These are phyloP conservation scores for Gulo gulo DNA, from an alignment of 2,113 vertebrate species.

Conservation along the genomic window DNA sequence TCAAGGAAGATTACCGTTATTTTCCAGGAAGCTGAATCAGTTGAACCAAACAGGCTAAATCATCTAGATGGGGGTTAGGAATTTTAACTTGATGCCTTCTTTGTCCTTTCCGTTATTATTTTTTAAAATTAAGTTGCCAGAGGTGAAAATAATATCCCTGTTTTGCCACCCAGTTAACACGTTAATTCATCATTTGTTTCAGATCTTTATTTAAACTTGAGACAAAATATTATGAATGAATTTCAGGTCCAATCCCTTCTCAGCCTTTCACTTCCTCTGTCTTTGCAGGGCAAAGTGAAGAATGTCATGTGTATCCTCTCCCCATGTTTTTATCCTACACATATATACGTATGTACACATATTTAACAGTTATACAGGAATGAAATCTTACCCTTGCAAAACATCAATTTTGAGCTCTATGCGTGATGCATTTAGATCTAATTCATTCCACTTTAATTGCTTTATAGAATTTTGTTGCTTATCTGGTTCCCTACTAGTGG, in stretches of 20 bases:
- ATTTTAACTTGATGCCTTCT: not conserved
- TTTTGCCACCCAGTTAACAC: not conserved
- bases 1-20: not conserved
- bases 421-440: constrained; percentile 7
- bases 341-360: not conserved
- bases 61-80: not conserved
- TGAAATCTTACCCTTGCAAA: not conserved
- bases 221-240: not conserved
- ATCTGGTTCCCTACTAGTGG: not conserved
- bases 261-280: not conserved
- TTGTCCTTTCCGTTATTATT: not conserved
- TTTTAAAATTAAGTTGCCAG: constrained; percentile 20
- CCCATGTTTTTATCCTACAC: not conserved
- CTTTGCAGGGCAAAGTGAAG: not conserved
- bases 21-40: not conserved
- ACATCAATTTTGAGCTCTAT: not conserved
- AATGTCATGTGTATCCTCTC: not conserved
- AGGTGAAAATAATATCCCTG: not conserved
- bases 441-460: constrained; percentile 13
- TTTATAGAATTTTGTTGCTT: constrained; percentile 24
- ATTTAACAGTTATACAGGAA: not conserved
- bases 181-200: not conserved
- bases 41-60: not conserved
- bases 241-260: not conserved
- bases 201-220: not conserved